phyloP scores from a whole-genome alignment of 2,888 invertebrate species.

The Macaria notata region DNA sequence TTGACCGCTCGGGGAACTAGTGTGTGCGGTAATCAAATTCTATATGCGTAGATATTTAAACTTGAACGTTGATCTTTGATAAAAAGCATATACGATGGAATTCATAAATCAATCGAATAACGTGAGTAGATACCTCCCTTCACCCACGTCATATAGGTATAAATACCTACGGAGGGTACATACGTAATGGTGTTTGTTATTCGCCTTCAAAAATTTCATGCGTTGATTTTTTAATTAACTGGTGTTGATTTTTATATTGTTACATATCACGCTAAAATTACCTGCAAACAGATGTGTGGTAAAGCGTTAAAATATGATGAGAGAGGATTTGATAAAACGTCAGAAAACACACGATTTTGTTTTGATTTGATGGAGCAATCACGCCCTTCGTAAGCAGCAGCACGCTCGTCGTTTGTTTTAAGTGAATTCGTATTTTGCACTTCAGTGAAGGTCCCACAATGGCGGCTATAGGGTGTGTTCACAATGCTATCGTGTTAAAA shows the following conservation, averaged over 20 bases:
- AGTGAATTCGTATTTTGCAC: slow-evolving; percentile 36
- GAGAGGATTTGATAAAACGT: slow-evolving; percentile 3
- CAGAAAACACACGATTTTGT: slow-evolving; percentile 4
- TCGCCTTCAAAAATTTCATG: slow-evolving; percentile 26
- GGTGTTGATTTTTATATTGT: slow-evolving; percentile 32
- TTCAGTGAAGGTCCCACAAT: slow-evolving; percentile 35
- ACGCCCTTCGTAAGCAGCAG: not conserved
- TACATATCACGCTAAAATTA: slow-evolving; percentile 29
- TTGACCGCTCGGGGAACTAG: slow-evolving; percentile 56
- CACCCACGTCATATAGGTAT: slow-evolving; percentile 25
- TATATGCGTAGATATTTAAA: slow-evolving; percentile 38
- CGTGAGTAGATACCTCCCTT: slow-evolving; percentile 11
- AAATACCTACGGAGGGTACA: slow-evolving; percentile 26
- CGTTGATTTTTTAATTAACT: slow-evolving; percentile 36
- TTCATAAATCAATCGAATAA: slow-evolving; percentile 13
- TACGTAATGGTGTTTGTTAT: slow-evolving; percentile 25
- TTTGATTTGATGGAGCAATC: slow-evolving; percentile 1
- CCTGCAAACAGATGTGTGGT: slow-evolving; percentile 29
- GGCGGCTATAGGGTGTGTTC: slow-evolving; percentile 52
- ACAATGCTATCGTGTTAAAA: slow-evolving; percentile 65
- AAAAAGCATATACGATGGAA: slow-evolving; percentile 28
- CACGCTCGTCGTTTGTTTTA: slow-evolving; percentile 21
- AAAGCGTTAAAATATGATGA: slow-evolving; percentile 25
- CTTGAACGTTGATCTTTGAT: slow-evolving; percentile 33
- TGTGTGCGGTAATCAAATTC: slow-evolving; percentile 40